Base-by-base conservation (phyloP, 2,113 vertebrate genomes). In the Casuarius casuarius region DNA sequence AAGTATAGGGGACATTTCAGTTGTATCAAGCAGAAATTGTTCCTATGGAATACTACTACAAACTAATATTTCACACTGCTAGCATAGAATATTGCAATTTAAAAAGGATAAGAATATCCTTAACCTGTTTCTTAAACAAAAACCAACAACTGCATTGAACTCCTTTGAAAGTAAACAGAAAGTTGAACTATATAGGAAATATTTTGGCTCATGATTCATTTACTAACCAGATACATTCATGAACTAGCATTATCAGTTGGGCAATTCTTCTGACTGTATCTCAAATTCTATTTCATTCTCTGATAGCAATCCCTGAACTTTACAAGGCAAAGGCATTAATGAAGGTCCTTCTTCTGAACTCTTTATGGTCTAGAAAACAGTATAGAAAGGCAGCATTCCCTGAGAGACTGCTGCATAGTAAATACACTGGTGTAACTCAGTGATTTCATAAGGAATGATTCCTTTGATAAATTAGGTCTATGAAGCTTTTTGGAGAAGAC, bases 71-170 rank as follows among this genome's bases (percentile, higher is more conserved):
- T 52, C 25, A 85, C n/a, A 15, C 25, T 66, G 29, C 61, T 80
- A 85, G 62, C 0, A 0, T 48, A 80, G 16, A 70, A 63, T 67
- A 83, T 77, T 67, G 70, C 67, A 85, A 7, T 28, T 83, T 46
- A 83, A 85, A 92, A 71, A 83, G 67, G 25, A 40, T 38, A 54
- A 54, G 6, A 23, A 63, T 70, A 83, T 49, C 35, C 87, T 74
- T 94, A 92, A 81, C 56, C 87, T 87, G 19, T 81, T 91, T 61
- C 29, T 96, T 90, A 96, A 93, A 81, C 85, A 95, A 73, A 75
- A 67, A 9, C 29, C 6, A 46, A 62, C 31, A 75, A 29, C 70
- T 89, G 33, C n/a, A 66, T 8, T 65, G 78, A 95, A 91, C 22
- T 73, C 38, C 20, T 87, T 54, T 93, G 81, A 96, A 94, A 87